A percentile compares a stretch with the other conserved stretches of the same genome.
Conservation (phyloP, 92 coral and sea anemone genomes). For the Paragorgia papillata region DNA sequence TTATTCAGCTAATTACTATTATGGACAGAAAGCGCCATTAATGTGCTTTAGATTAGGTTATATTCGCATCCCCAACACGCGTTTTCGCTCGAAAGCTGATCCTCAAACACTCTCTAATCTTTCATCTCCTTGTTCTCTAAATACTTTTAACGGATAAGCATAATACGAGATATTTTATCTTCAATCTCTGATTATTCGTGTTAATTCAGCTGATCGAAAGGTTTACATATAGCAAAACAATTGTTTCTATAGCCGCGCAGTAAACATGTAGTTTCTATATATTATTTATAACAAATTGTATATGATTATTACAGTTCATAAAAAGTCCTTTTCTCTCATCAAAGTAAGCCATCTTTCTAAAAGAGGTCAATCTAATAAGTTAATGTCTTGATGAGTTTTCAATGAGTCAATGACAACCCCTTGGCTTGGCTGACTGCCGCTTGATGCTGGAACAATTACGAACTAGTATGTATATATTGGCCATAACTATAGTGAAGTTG, state of each 20-base stretch:
- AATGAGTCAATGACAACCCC: too few relatives aligned
- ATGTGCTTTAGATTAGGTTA: constrained; percentile 38
- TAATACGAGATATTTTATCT: neutral
- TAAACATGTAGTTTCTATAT: constrained; percentile 9
- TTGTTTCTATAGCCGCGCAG: neutral
- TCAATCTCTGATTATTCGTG: constrained; percentile 11
- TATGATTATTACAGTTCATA: constrained; percentile 1
- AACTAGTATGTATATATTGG: too few relatives aligned
- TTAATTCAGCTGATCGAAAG: constrained; percentile 36
- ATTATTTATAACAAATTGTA: constrained; percentile 20
- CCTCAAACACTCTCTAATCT: neutral
- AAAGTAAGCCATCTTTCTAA: neutral
- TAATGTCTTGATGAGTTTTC: constrained; percentile 24
- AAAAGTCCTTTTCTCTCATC: constrained; percentile 22
- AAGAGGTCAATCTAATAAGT: constrained; percentile 9
- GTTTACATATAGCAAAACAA: constrained; percentile 32
- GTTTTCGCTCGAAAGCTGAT: neutral
- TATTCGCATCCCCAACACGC: neutral
- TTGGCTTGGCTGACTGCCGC: too few relatives aligned
- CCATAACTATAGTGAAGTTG: constrained; percentile 10
- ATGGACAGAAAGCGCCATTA: constrained; percentile 34
- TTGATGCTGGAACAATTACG: too few relatives aligned
- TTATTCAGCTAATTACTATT: constrained; percentile 47
- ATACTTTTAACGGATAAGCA: neutral
- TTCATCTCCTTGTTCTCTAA: constrained; percentile 18